Conservation (phyloP, 2,797 vertebrate genomes). For the Epinephelus coioides region DNA sequence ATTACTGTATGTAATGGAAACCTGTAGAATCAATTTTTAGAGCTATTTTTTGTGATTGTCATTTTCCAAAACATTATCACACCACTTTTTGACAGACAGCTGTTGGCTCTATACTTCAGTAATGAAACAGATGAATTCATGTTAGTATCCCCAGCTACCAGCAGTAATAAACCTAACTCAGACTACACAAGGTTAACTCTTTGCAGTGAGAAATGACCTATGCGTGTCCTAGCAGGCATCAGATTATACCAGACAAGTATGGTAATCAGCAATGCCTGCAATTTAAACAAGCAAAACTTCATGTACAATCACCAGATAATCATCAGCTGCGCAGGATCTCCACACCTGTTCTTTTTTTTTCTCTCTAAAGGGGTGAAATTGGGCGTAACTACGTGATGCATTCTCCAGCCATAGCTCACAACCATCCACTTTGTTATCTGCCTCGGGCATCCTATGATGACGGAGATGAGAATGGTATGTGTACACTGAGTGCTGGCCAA, state of each 20-base stretch:
- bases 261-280: not conserved
- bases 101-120: not conserved
- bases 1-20: not conserved
- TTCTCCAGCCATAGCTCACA: conserved; percentile 8
- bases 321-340: conserved; percentile 10
- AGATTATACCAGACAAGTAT: not conserved
- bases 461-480: conserved; percentile 7
- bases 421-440: conserved; percentile 15
- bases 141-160: not conserved
- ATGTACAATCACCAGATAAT: conserved; percentile 1
- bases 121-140: not conserved
- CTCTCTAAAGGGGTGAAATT: not conserved
- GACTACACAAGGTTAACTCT: not conserved
- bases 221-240: not conserved
- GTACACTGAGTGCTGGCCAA: conserved; percentile 7
- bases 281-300: not conserved
- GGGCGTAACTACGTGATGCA: not conserved
- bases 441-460: conserved; percentile 34
- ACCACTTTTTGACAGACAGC: not conserved
- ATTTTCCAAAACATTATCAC: not conserved
- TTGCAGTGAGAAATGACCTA: not conserved
- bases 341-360: conserved; percentile 14
- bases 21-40: not conserved
- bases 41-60: not conserved
- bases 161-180: not conserved